Evolutionary conservation across 2,888 invertebrate genomes (phyloP), one percentile per base, ranked within the genome.

Genomic region (Microplitis manilae): DNA sequence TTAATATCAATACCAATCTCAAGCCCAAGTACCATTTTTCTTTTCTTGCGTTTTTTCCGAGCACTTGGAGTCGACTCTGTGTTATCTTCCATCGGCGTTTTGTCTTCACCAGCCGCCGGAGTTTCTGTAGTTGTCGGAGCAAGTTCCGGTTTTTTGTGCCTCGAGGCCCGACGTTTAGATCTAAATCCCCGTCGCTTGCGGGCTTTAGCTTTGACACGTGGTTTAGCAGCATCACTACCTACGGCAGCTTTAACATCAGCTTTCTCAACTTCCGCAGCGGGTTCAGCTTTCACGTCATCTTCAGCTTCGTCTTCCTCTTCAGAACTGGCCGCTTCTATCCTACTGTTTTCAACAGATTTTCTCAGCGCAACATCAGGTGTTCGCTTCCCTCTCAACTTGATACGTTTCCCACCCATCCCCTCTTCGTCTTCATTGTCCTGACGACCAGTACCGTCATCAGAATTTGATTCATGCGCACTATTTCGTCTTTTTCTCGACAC

Each of bases 21-120:
- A 76, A 92, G 85, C 39, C 92, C 92, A 8, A 91, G 85, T n/a
- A 92, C 85, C 83, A 91, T 88, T 85, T 90, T 89, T 79, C 89
- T 83, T 76, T 87, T 87, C 75, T 87, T 87, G 8, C 87, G 80
- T 30, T 83, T 87, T 20, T 86, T 86, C 76, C 87, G 82, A 40
- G 39, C 72, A 17, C 41, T 75, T 38, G 68, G 59, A 40, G 73
- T 60, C 4, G 73, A 59, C 75, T 73, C 80, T 67, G n/a, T 64
- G 60, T 67, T 65, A 20, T 67, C 17, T 15, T 41, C 67, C 8
- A 62, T 62, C 4, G 17, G 60, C 5, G 68, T 71, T 7, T 76
- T 68, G 13, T 62, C 50, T 1, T 17, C 61, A 8, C 38, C 68
- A 8, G 77, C 79, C 8, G 50, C 80, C 0, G 78, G 77, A 0